phyloP scores from a whole-genome alignment of 2,113 vertebrate species.

The Anguilla rostrata region DNA sequence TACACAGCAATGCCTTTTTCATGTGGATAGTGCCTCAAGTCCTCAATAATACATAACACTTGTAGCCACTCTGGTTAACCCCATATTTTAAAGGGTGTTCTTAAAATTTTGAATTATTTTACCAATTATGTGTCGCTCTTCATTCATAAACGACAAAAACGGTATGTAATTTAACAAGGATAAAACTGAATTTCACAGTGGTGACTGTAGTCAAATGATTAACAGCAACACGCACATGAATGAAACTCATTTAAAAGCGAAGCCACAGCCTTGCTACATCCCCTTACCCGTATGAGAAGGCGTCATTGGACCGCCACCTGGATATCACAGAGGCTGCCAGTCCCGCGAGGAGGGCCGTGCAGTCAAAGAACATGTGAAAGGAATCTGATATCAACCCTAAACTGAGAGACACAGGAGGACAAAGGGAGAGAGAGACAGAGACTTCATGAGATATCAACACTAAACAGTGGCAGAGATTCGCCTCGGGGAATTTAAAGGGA shows the following conservation, averaged over 20 bases:
- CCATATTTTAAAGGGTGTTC: background rate
- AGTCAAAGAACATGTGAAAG: conserved; percentile 99
- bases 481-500: too few relatives aligned
- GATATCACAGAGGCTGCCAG: conserved; percentile 97
- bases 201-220: too few relatives aligned
- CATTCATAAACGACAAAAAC: background rate
- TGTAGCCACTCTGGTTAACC: background rate
- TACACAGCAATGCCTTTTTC: background rate
- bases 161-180: background rate
- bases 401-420: conserved; percentile 60
- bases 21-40: background rate
- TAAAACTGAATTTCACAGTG: background rate
- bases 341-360: conserved; percentile 93
- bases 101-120: background rate
- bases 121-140: background rate
- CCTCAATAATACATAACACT: background rate
- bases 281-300: conserved; percentile 96
- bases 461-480: too few relatives aligned
- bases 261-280: background rate
- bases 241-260: too few relatives aligned
- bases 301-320: conserved; percentile 94
- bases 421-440: conserved; percentile 1
- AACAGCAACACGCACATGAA: background rate
- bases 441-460: background rate
- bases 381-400: conserved; percentile 98